Base-by-base conservation (phyloP, 1,140 invertebrate species). In the Antheraea pernyi region DNA sequence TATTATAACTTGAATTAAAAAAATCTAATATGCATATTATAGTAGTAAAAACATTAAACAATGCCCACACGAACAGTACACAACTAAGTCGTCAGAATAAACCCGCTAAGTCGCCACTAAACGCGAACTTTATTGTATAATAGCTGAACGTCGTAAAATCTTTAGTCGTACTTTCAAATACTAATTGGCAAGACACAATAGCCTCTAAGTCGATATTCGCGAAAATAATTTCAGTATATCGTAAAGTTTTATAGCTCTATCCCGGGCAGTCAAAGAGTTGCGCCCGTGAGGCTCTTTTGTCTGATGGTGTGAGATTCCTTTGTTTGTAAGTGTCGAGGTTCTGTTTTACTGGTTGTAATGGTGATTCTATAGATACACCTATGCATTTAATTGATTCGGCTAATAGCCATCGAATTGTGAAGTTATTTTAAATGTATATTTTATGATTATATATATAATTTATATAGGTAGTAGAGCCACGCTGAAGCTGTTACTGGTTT, bases 111-210 rank as follows among this genome's bases (percentile, higher is more conserved):
- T 53, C 46, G 46, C 16, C 46, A 53, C 46, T 53, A 53, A 53
- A 53, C 46, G 46, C 46, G 46, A 53, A 53, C 46, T 53, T 53
- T 53, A 53, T 53, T 53, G 46, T 53, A 16, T 53, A 53, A 9
- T 53, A 53, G 9, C 46, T 53, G 46, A 53, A n/a, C 46, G 6
- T 53, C 46, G 46, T 53, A 53, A 53, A 53, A 53, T 53, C 46
- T 53, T 53, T 53, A 53, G 46, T 53, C 16, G 46, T 53, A 53
- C 46, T 53, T 53, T 53, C 46, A 53, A 53, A 53, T 53, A 53
- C 46, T 53, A 53, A 53, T 53, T 53, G 46, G 46, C 46, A 53
- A 53, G 46, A 53, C 16, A 53, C 46, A 53, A 53, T 53, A 13
- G 11, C 16, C 46, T 53, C 46, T 53, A 53, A 53, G 46, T 53